These are phyloP conservation scores for Synanceia verrucosa DNA, from an alignment of 2,797 vertebrate genomes.

Conservation along the genomic window DNA sequence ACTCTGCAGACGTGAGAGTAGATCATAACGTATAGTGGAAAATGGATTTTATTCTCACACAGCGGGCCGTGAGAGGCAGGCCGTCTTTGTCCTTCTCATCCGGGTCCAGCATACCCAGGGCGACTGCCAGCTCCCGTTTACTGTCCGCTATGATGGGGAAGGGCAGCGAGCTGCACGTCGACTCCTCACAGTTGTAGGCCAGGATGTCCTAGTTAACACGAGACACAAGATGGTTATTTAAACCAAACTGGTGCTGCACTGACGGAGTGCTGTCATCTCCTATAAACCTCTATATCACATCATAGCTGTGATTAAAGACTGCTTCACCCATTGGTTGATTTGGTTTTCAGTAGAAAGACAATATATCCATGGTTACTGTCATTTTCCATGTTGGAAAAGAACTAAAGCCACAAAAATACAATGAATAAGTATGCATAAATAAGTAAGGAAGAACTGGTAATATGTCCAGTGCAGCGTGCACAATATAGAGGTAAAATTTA, in stretches of 20 bases:
- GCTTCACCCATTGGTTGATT: no score
- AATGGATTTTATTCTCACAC: slow-evolving; percentile 81
- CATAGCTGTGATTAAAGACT: neutral
- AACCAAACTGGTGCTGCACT: neutral
- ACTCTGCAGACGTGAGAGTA: neutral
- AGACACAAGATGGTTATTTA: slow-evolving; percentile 2
- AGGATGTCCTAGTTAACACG: slow-evolving; percentile 87
- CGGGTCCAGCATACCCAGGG: slow-evolving; percentile 93
- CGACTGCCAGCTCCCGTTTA: slow-evolving; percentile 87
- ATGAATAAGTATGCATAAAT: no score
- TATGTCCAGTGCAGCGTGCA: no score
- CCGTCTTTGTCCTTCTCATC: slow-evolving; percentile 88
- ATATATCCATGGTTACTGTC: no score
- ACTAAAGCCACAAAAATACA: no score
- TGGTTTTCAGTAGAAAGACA: no score
- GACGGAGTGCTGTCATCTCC: neutral
- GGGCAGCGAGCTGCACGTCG: slow-evolving; percentile 80
- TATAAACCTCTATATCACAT: neutral
- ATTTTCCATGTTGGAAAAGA: no score
- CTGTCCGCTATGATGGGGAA: slow-evolving; percentile 94
- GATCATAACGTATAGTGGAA: neutral
- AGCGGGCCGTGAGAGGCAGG: slow-evolving; percentile 91
- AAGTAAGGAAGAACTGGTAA: no score
- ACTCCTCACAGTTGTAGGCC: slow-evolving; percentile 86
- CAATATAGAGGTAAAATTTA: no score